Percentiles rank a stretch among this genome's conserved stretches.
These are phyloP conservation scores for Limosa lapponica DNA, from an alignment of 2,797 vertebrate species.

Conservation along the genomic window DNA sequence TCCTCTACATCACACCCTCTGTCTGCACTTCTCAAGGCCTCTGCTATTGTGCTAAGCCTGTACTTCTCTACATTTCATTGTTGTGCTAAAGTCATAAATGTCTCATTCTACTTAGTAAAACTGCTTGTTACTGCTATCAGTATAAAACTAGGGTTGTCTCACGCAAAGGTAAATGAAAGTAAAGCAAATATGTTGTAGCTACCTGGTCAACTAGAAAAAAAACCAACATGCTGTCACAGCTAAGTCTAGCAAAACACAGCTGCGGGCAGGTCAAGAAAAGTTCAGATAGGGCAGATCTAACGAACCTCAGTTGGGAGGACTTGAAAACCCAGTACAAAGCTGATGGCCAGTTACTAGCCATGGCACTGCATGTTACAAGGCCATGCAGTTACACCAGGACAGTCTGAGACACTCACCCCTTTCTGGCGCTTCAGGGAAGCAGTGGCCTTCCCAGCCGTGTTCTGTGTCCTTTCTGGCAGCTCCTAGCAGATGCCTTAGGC, in stretches of 20 bases:
- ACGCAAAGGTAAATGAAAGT: not conserved
- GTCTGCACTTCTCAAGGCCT: not conserved
- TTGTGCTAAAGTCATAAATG: not conserved
- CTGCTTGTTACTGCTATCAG: not conserved
- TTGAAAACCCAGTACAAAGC: not conserved
- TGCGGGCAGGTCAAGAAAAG: not conserved
- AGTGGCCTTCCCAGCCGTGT: not conserved
- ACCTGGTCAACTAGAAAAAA: not conserved
- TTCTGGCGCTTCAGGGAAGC: not conserved
- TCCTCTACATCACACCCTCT: not conserved
- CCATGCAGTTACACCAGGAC: not conserved
- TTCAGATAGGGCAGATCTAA: not conserved
- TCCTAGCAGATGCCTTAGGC: fast-evolving
- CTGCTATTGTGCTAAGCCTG: not conserved
- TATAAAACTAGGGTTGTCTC: not conserved
- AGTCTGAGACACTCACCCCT: fast-evolving
- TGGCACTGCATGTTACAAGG: not conserved
- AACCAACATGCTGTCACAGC: not conserved
- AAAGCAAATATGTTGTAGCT: not conserved
- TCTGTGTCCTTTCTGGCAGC: not conserved
- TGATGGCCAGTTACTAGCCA: not conserved
- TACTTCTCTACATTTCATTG: not conserved
- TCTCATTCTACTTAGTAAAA: not conserved
- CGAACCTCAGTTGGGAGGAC: fast-evolving
- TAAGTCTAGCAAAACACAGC: not conserved